Evolutionary conservation across 2,888 invertebrate species (phyloP).

Genomic region (Diarsia brunnea): DNA sequence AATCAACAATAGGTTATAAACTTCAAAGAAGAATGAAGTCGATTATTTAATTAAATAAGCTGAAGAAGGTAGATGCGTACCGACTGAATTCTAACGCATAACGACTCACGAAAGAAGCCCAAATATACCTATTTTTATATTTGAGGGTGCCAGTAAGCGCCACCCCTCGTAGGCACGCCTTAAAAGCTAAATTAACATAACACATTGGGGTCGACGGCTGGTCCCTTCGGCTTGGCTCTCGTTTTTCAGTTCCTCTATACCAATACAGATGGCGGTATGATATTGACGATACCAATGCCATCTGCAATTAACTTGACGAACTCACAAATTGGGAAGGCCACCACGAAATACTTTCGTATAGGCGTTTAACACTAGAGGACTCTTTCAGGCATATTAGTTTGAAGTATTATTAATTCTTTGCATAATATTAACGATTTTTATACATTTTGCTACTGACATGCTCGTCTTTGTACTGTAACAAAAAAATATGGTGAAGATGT

Average conservation of each 20-base stretch:
- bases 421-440: background rate
- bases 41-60: background rate
- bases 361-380: conserved; percentile 53
- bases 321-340: conserved; percentile 32
- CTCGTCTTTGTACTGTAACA: background rate
- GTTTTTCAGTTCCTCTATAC: conserved; percentile 59
- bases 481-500: background rate
- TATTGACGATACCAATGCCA: conserved; percentile 65
- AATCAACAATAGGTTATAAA: background rate
- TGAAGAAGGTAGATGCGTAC: background rate
- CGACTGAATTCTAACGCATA: conserved; percentile 1
- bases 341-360: conserved; percentile 30
- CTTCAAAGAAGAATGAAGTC: background rate
- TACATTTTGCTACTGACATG: background rate
- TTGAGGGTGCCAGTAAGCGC: conserved; percentile 73
- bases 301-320: conserved; percentile 63
- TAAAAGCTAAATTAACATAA: conserved; percentile 67
- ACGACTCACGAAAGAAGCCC: background rate
- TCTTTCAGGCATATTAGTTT: conserved; percentile 29
- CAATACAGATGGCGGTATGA: conserved; percentile 75
- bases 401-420: background rate
- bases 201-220: conserved; percentile 38
- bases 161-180: conserved; percentile 82
- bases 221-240: background rate
- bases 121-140: conserved; percentile 53